Conservation (phyloP, 92 coral and sea anemone genomes). For the Diadumene lineata region DNA sequence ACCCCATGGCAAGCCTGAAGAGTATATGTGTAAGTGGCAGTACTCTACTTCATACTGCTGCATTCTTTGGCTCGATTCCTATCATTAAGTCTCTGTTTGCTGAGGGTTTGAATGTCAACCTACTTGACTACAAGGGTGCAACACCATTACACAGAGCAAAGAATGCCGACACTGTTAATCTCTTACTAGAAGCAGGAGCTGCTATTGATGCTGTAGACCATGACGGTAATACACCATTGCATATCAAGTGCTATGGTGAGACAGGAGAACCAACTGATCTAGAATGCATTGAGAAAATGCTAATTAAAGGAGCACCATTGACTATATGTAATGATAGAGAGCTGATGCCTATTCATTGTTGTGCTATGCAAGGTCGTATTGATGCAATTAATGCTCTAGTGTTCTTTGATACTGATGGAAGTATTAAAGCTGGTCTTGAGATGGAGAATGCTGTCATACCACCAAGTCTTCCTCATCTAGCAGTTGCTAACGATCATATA, state of each 20-base stretch:
- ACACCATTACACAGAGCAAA: conserved; percentile 94
- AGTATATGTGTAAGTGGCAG: conserved; percentile 97
- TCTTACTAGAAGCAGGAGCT: conserved; percentile 93
- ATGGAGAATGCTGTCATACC: conserved; percentile 78
- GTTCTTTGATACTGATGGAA: conserved; percentile 77
- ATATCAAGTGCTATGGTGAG: conserved; percentile 96
- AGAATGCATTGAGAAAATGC: conserved; percentile 90
- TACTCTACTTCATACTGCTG: conserved; percentile 91
- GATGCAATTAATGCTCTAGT: conserved; percentile 85
- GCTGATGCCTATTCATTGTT: conserved; percentile 94
- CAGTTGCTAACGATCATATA: conserved; percentile 89
- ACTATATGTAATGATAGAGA: conserved; percentile 69
- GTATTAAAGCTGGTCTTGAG: conserved; percentile 62
- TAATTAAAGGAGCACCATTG: conserved; percentile 71
- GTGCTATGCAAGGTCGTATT: conserved; percentile 93
- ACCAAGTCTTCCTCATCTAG: conserved; percentile 83
- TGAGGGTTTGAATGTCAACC: conserved; percentile 84
- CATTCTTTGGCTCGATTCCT: conserved; percentile 84
- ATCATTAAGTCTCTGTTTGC: conserved; percentile 83
- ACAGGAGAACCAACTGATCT: conserved; percentile 87
- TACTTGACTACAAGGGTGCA: conserved; percentile 97
- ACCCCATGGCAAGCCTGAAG: conserved; percentile 71
- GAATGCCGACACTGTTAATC: conserved; percentile 85
- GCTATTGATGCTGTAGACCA: conserved; percentile 80
- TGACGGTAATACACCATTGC: conserved; percentile 96